Conservation (phyloP, 2,797 vertebrate species). For the Petrocephalus sullivani region DNA sequence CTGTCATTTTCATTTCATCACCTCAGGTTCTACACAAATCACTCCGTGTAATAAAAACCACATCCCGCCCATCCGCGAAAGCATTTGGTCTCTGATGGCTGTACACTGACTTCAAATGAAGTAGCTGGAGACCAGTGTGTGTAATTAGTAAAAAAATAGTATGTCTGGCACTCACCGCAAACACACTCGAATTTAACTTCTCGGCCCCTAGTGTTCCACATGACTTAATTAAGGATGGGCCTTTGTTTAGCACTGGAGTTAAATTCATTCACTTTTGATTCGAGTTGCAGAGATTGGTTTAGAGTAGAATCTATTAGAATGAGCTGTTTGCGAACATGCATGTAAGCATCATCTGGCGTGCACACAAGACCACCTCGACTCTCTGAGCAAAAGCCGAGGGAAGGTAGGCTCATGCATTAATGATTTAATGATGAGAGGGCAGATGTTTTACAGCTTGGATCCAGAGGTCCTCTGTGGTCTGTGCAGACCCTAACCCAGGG, state of each 20-base stretch:
- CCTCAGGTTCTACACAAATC: not conserved
- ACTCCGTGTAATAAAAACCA: constrained; percentile 23
- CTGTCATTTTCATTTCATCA: constrained; percentile 1
- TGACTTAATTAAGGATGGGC: constrained; percentile 25
- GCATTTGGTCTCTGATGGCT: constrained; percentile 25
- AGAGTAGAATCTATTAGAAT: not conserved
- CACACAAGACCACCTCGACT: not conserved
- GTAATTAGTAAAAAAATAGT: constrained; percentile 37
- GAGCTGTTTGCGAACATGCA: not conserved
- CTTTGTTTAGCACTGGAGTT: not conserved
- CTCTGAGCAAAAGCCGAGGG: not conserved
- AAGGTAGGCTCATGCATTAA: not conserved
- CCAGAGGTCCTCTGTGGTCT: not conserved
- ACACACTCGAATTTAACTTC: constrained; percentile 15
- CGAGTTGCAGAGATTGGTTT: not conserved
- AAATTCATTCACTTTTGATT: not conserved
- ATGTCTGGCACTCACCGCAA: not conserved
- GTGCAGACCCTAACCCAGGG: not conserved
- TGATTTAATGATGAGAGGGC: not conserved
- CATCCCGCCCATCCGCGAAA: constrained; percentile 13
- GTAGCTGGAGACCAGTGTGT: constrained; percentile 32
- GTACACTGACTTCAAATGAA: constrained; percentile 37
- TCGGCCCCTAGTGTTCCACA: constrained; percentile 22
- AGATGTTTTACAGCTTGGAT: not conserved
- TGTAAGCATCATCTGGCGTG: not conserved